Evolutionary conservation across 1,140 invertebrate species (phyloP), one percentile per base, ranked within the genome.

Genomic region (Zophobas morio): DNA sequence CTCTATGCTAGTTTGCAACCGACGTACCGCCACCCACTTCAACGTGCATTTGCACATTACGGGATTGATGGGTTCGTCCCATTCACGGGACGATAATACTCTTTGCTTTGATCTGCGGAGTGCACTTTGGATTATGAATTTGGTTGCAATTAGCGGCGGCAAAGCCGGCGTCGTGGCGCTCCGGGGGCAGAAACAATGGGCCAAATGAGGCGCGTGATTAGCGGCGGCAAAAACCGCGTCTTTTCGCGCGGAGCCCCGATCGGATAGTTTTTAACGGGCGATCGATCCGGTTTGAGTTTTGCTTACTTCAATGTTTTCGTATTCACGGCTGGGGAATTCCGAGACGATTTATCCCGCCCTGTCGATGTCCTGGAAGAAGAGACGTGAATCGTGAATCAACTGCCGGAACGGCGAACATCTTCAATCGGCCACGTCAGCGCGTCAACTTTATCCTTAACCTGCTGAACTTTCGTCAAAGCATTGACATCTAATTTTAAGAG

Each of bases 271-370:
- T 20, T 20, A 20, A 20, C 20, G 20, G 20, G 20, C 20, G 20
- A 20, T 20, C 20, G 20, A 20, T 20, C 20, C 20, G 20, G 20
- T 60, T 60, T 36, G 63, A 37, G 66, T 57, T 77, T 70, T 54
- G 76, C 76, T 77, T 77, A 54, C 56, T 42, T 66, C 60, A 77
- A 71, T 72, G 76, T 77, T 77, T 77, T 57, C 56, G 53, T 51
- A 77, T 77, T 77, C 76, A 77, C 51, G 70, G 47, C 53, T 47
- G 49, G 76, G 70, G 76, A 77, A 77, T 66, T 77, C 76, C 56
- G 39, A 49, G 57, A 77, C 76, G 76, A 77, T 77, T 73, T 77
- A 77, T 77, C 70, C 76, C 66, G 76, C 56, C 70, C 70, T 73
- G 54, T 72, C 76, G 54, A 77, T 73, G 76, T 73, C 70, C 54